Evolutionary conservation across 2,888 invertebrate genomes (phyloP).

Genomic region (Calameuta idolon): DNA sequence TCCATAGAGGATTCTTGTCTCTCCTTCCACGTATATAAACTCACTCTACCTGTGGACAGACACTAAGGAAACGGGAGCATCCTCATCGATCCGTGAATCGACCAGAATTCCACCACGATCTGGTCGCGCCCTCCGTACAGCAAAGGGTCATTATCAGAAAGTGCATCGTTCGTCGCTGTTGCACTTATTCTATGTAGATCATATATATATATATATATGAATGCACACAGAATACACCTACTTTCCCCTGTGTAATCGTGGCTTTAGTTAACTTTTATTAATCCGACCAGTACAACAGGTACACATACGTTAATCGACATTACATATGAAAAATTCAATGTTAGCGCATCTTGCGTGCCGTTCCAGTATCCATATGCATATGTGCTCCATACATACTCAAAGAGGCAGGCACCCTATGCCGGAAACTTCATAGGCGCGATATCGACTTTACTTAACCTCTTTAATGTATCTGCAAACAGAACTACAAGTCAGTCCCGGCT

Average conservation of each 20-base stretch:
- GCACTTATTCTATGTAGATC: neutral
- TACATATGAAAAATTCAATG: neutral
- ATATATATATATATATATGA: no score
- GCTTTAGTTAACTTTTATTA: neutral
- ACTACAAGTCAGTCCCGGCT: conserved; percentile 16
- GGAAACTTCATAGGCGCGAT: conserved; percentile 30
- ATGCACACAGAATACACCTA: neutral
- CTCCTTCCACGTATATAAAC: conserved; percentile 4
- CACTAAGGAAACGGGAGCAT: conserved; percentile 21
- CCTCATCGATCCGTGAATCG: conserved; percentile 4
- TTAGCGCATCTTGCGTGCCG: neutral
- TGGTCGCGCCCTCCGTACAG: conserved; percentile 22
- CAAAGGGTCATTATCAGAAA: neutral
- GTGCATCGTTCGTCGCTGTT: neutral
- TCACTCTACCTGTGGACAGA: conserved; percentile 9
- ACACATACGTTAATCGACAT: neutral
- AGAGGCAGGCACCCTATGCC: conserved; percentile 15
- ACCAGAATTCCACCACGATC: conserved; percentile 35
- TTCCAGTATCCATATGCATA: neutral
- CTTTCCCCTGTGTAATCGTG: neutral
- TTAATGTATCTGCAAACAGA: conserved; percentile 16
- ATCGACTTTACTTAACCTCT: conserved; percentile 33
- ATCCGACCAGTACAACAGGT: neutral
- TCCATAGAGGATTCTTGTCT: neutral
- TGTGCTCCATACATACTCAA: neutral